phyloP scores from a whole-genome alignment of 2,797 vertebrate genomes.

The Apogon hyalosoma region DNA sequence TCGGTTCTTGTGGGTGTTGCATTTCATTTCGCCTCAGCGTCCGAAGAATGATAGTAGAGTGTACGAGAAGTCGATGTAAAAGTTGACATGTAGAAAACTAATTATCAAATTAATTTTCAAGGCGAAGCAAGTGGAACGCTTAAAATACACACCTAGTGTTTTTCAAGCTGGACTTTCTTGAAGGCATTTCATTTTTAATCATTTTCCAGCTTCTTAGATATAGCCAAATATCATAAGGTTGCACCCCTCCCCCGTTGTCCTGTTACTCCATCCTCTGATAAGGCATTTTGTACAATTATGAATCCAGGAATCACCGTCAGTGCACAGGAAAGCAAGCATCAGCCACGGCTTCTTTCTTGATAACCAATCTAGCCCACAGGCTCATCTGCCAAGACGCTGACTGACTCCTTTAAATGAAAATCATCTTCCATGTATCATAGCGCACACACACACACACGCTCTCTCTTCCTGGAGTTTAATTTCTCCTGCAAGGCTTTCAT shows the following conservation, averaged over 20 bases:
- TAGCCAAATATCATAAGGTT: no score
- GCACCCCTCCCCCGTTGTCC: neutral
- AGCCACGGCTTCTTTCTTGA: constrained; percentile 41
- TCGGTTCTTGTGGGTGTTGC: constrained; percentile 1
- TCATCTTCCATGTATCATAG: constrained; percentile 47
- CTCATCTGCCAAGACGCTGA: constrained; percentile 66
- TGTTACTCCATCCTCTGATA: neutral
- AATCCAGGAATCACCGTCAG: constrained; percentile 19
- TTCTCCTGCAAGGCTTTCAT: constrained; percentile 71
- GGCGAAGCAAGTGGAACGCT: no score
- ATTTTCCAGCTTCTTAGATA: neutral
- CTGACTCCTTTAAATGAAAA: constrained; percentile 64
- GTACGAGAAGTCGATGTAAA: neutral
- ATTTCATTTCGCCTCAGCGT: neutral
- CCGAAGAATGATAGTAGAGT: neutral
- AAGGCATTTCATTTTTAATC: no score
- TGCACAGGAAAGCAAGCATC: constrained; percentile 26
- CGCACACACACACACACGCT: constrained; percentile 6
- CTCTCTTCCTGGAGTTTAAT: constrained; percentile 52
- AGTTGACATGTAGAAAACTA: neutral
- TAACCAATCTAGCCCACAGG: constrained; percentile 46
- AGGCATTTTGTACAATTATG: constrained; percentile 4
- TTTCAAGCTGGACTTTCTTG: no score
- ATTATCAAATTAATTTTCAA: neutral
- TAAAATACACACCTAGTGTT: no score